Conservation (phyloP, 2,888 invertebrate species). For the Aleiodes alternator region DNA sequence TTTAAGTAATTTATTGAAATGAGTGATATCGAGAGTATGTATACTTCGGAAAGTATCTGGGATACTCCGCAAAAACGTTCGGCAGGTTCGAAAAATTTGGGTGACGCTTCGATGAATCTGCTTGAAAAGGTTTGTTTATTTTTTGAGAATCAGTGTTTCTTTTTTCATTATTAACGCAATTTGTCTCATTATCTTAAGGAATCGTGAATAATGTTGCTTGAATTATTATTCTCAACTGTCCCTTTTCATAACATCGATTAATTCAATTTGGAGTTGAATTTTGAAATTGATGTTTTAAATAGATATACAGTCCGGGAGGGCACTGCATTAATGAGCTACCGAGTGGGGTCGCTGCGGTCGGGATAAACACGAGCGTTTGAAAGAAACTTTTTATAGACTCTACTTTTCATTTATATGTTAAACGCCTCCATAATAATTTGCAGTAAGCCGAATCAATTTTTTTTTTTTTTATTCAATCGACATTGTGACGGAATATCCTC, state of each 20-base stretch:
- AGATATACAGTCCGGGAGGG: conserved; percentile 29
- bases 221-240: background rate
- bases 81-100: conserved; percentile 49
- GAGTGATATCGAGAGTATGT: conserved; percentile 37
- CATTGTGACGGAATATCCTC: conserved; percentile 6
- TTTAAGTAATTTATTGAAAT: conserved; percentile 18
- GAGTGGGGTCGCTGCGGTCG: conserved; percentile 54
- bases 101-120: conserved; percentile 56
- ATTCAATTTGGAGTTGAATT: conserved; percentile 3
- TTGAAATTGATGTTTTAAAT: conserved; percentile 5
- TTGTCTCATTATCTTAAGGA: background rate
- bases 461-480: conserved; percentile 3
- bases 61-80: conserved; percentile 44
- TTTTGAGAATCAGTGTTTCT: background rate
- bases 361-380: conserved; percentile 66
- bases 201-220: background rate
- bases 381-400: conserved; percentile 69
- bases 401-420: conserved; percentile 72
- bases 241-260: background rate
- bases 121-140: conserved; percentile 59
- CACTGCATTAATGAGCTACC: conserved; percentile 7
- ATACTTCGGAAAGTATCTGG: conserved; percentile 44
- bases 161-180: background rate
- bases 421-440: conserved; percentile 66
- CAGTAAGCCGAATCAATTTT: conserved; percentile 27